Evolutionary conservation across 2,797 vertebrate species (phyloP), one percentile per base, ranked within the genome.

Genomic region (Hydrocynus forskahlii): DNA sequence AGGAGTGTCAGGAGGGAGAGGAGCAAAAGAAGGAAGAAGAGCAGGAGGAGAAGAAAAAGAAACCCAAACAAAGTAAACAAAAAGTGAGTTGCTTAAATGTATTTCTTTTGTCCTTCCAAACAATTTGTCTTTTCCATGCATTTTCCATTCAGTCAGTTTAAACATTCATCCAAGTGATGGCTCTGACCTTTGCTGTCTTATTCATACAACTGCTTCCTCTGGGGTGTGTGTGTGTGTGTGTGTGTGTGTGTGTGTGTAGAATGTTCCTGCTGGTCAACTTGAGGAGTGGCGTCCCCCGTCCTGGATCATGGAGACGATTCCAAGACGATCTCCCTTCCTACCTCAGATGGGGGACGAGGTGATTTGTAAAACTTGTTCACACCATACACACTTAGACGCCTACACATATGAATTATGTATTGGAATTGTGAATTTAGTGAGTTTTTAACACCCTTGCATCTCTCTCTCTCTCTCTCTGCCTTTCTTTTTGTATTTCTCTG

Each of bases 291-390:
- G 97, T 81, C 98, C 98, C 0, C 96, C 97, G 0, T 90, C 96
- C 76, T 99, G 98, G 98, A 97, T 99, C 87, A 94, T 96, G 92
- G 97, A 98, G 77, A 97, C 96, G 7, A 92, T 97, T 73, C 97
- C 98, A 6, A 95, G 92, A 2, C 95, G 96, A 70, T 99, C 97
- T 6, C 98, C 98, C 7, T 99, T 99, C 72, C 97, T 99, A 68
- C 98, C 98, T 2, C 98, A 99, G 83, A 99, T 99, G 98, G 98
- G 98, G 77, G 98, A 99, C 79, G 97, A 99, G 95, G 98, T 98
- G 93, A 90, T 70, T 7, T 35, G 21, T 16, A 62, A 16, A 5
- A 64, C 5, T 8, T 13, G 1, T 35, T 0, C 16, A 4, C 60
- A 16, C 57, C 29, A 29, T 14, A 50, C 57, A 13, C 1, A 21